Evolutionary conservation across 2,113 vertebrate genomes (phyloP), one percentile per base, ranked within the genome.

Genomic region (Typhlomys cinereus): DNA sequence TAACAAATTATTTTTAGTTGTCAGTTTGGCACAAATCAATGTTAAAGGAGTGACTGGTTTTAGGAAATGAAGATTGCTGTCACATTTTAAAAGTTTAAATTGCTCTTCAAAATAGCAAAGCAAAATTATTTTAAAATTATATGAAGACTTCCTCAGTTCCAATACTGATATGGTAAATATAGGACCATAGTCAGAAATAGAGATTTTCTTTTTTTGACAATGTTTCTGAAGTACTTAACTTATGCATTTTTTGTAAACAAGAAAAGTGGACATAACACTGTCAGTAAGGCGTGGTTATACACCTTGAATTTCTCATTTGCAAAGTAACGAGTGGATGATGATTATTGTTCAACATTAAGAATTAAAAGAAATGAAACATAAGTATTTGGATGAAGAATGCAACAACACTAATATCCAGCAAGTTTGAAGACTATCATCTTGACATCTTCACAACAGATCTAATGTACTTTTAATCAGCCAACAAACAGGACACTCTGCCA

Each of bases 401-500:
- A 70, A 9, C 15, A 87, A 75, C 18, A 91, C 31, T 86, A 48
- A 46, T 69, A 88, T 44, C 57, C 66, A 85, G 13, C 36, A 91
- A 21, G 46, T 91, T 59, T 73, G 46, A 79, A 91, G 71, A 89
- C n/a, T 69, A 29, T 78, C 81, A 88, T 59, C n/a, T 89, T 41
- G 57, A 27, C 84, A 91, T 82, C 76, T 92, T 83, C 80, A 88
- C 25, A 50, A 96, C 87, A 94, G 73, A 10, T 91, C 6, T 31
- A 90, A 64, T 50, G 36, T 95, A 94, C 79, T 96, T 96, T 93
- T 85, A 95, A 91, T 92, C 84, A 94, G 75, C 52, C 91, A 73
- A n/a, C 88, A 94, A 96, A 97, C 93, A 73, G 88, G 91, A 83
- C 61, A 96, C 52, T 79, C 94, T 69, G 97, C 50, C 85, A 94